Conservation (phyloP, 2,113 vertebrate genomes). For the Atlantisia rogersi region DNA sequence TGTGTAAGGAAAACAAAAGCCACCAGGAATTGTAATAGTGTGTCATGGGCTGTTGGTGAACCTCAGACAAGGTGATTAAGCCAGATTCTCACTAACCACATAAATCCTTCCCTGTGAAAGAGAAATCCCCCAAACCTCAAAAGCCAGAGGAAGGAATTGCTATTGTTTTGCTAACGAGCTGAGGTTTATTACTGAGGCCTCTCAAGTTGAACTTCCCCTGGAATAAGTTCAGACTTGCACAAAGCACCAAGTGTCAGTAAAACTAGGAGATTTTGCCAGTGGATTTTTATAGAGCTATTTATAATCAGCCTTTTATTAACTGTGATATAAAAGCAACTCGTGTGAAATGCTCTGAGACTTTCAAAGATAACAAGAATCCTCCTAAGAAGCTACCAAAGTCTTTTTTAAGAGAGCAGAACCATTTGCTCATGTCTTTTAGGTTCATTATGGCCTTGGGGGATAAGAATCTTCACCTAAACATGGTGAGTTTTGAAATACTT, state of each 20-base stretch:
- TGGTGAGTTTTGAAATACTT: not conserved
- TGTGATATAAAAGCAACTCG: rapidly evolving
- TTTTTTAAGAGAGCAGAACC: not conserved
- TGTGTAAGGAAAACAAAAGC: not conserved
- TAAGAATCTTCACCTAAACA: not conserved
- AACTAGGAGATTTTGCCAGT: rapidly evolving
- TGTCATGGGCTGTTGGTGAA: not conserved
- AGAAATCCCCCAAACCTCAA: slow-evolving; percentile 11
- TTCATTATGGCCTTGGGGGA: not conserved
- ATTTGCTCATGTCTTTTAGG: not conserved
- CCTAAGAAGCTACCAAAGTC: not conserved
- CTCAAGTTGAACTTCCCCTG: not conserved
- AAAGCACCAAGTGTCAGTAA: not conserved
- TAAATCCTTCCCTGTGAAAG: not conserved
- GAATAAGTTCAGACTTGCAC: not conserved
- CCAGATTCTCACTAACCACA: not conserved
- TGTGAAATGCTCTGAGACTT: not conserved
- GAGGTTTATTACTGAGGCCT: not conserved
- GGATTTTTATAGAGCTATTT: not conserved
- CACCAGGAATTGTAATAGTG: not conserved
- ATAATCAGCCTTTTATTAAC: not conserved
- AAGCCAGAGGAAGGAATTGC: not conserved
- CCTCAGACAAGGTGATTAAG: not conserved
- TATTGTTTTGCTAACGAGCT: not conserved
- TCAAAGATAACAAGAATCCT: rapidly evolving